phyloP scores from a whole-genome alignment of 2,113 vertebrate species.

The Hippoglossus stenolepis region DNA sequence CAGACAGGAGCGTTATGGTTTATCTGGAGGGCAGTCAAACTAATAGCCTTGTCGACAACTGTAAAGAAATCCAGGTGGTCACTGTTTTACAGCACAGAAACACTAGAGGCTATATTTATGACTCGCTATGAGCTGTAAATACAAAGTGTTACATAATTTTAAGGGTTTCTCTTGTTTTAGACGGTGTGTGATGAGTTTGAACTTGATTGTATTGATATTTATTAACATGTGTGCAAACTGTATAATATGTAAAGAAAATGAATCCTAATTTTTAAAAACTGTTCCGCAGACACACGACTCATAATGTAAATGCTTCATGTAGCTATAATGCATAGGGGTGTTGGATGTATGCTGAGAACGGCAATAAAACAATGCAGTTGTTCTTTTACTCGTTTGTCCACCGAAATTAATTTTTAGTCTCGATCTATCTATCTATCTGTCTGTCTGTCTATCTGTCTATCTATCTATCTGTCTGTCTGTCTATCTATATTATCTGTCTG shows the following conservation, averaged over 20 bases:
- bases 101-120: constrained; percentile 65
- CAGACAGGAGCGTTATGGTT: constrained; percentile 29
- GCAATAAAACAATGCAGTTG: constrained; percentile 84
- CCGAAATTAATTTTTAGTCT: neutral
- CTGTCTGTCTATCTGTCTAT: no score
- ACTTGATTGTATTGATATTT: constrained; percentile 86
- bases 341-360: constrained; percentile 80
- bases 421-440: neutral
- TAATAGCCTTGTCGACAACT: constrained; percentile 56
- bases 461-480: neutral
- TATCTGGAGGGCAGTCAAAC: constrained; percentile 38
- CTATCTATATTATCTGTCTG: neutral
- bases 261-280: constrained; percentile 84
- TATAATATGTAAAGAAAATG: constrained; percentile 87
- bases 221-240: constrained; percentile 86
- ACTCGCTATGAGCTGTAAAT: constrained; percentile 76
- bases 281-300: constrained; percentile 73
- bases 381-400: constrained; percentile 55
- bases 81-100: constrained; percentile 63
- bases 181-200: constrained; percentile 76
- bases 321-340: constrained; percentile 79
- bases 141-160: constrained; percentile 66
- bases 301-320: constrained; percentile 83
- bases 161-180: constrained; percentile 71
- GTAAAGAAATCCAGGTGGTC: constrained; percentile 47